These are phyloP conservation scores for Drosophila niveifrons DNA, from an alignment of 2,888 invertebrate genomes.

Conservation along the genomic window DNA sequence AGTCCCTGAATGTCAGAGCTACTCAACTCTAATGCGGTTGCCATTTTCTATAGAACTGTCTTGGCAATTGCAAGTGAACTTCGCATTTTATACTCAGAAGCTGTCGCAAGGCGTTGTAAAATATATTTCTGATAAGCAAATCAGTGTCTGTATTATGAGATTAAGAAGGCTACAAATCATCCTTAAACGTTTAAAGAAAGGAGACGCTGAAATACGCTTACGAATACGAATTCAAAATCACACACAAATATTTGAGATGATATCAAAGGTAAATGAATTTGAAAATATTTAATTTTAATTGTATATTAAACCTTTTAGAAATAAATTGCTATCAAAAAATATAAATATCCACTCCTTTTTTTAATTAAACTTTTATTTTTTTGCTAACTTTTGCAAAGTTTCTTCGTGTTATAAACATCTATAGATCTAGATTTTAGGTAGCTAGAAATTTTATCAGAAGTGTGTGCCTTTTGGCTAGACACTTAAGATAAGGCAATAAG, in stretches of 20 bases:
- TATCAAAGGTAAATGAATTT: no score
- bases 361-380: no score
- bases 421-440: background rate
- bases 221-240: no score
- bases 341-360: no score
- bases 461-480: background rate
- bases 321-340: no score
- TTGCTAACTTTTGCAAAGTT: no score
- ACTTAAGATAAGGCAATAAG: background rate
- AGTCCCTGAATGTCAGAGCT: slow-evolving; percentile 65
- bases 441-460: background rate
- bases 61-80: background rate
- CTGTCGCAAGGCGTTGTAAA: slow-evolving; percentile 26
- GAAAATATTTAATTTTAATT: no score
- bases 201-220: background rate
- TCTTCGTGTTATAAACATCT: no score
- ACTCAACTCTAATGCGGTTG: slow-evolving; percentile 64
- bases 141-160: background rate
- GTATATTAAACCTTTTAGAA: no score
- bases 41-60: slow-evolving; percentile 60
- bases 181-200: background rate
- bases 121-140: slow-evolving; percentile 26
- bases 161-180: background rate
- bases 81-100: slow-evolving; percentile 45
- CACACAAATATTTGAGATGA: no score